Conservation (phyloP, 2,888 invertebrate species). For the Tethea ocularis region DNA sequence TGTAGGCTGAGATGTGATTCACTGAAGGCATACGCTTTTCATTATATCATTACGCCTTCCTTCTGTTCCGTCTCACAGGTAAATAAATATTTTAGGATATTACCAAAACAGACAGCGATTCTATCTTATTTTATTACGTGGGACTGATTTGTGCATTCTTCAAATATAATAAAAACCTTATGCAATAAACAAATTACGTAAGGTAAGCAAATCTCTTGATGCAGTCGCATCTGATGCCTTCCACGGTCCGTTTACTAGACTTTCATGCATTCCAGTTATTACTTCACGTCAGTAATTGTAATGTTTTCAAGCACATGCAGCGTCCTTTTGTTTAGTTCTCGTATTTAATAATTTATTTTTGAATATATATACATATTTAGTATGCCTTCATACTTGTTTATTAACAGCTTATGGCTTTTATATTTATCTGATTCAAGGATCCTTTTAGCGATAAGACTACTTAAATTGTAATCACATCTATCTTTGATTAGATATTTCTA, state of each 20-base stretch:
- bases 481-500: too few species aligned
- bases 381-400: too few species aligned
- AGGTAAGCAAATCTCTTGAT: background rate
- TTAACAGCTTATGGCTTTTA: too few species aligned
- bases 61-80: background rate
- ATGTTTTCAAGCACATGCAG: too few species aligned
- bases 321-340: too few species aligned
- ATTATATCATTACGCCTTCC: conserved; percentile 6
- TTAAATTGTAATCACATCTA: too few species aligned
- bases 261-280: background rate
- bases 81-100: background rate
- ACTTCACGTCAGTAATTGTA: background rate
- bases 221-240: background rate
- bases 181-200: background rate
- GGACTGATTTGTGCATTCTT: background rate
- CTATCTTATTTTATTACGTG: background rate
- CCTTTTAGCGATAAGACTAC: too few species aligned
- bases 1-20: conserved; percentile 5
- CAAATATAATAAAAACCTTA: background rate
- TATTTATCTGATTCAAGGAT: too few species aligned
- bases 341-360: too few species aligned
- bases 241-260: background rate
- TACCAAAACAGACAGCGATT: background rate
- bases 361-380: too few species aligned
- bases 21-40: background rate